Evolutionary conservation across 1,140 invertebrate genomes (phyloP), one percentile per base, ranked within the genome.

Genomic region (Eumeta japonica): DNA sequence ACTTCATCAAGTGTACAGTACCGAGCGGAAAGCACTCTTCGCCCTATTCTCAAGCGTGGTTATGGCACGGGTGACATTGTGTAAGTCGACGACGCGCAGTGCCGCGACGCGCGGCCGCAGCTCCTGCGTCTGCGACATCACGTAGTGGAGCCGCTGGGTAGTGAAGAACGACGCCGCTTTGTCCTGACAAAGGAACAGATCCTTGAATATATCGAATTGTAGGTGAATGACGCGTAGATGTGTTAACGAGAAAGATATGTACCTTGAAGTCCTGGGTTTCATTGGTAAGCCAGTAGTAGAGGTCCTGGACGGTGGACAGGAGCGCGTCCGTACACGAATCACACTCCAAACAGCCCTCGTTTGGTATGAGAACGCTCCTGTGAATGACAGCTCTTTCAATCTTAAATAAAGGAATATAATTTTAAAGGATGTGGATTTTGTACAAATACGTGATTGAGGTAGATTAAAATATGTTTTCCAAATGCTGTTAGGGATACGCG

Each of bases 291-390:
- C 52, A 29, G 10, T 55, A 45, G 11, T 46, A 48, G 34, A 97
- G 56, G n/a, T 80, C 70, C 55, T 96, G 91, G 0, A 92, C 88
- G 0, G 88, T 87, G 70, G 97, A 88, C 1, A 98, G 59, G 2
- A 98, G 77, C 31, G 88, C 83, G 56, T 95, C 86, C 1, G 88
- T 88, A 62, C 95, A 98, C 11, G 83, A 86, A 67, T 92, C 91
- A 67, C 95, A 98, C 45, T 86, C 83, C 55, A 83, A 79, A 55
- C 88, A 90, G 1, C 88, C 88, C 35, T 81, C 65, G 12, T 83
- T 79, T 24, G 83, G 80, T 7, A 88, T 81, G 5, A 86, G 74
- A 4, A 90, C 83, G 41, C 88, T 73, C 37, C 48, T 31, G n/a
- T n/a, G n/a, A n/a, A n/a, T n/a, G n/a, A n/a, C n/a, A n/a, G n/a